phyloP scores from a whole-genome alignment of 92 coral and sea anemone genomes.

The Heliopora coerulea region DNA sequence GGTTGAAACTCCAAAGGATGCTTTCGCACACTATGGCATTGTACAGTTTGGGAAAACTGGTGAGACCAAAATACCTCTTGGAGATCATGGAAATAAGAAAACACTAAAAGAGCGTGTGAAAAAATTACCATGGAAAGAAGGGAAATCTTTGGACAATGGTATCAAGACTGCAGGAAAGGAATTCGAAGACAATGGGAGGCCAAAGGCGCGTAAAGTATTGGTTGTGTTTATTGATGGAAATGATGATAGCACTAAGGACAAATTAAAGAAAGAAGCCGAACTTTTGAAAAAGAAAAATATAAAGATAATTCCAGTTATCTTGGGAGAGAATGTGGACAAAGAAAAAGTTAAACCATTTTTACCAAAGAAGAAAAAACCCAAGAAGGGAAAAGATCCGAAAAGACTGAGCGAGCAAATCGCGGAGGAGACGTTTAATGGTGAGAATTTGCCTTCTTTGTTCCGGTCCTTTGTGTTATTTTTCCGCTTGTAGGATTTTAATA shows the following conservation, averaged over 20 bases:
- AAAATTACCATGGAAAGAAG: constrained; percentile 40
- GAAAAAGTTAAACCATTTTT: constrained; percentile 52
- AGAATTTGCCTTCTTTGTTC: not conserved
- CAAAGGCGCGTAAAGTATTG: constrained; percentile 54
- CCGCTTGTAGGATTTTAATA: no score
- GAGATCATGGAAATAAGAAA: constrained; percentile 56
- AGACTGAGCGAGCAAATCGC: constrained; percentile 63
- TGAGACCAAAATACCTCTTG: constrained; percentile 57
- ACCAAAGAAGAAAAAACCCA: constrained; percentile 64
- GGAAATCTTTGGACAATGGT: constrained; percentile 39
- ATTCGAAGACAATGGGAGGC: constrained; percentile 49
- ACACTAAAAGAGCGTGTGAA: constrained; percentile 54
- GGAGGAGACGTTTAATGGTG: constrained; percentile 71
- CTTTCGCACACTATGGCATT: constrained; percentile 69
- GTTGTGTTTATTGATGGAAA: constrained; percentile 52
- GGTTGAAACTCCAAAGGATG: constrained; percentile 52
- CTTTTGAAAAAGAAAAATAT: constrained; percentile 47
- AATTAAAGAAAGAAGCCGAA: constrained; percentile 37
- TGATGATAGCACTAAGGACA: constrained; percentile 49
- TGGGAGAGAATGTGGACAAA: constrained; percentile 51
- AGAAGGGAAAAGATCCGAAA: constrained; percentile 54
- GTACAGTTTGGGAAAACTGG: constrained; percentile 67
- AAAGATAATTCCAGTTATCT: constrained; percentile 54
- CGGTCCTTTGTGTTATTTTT: not conserved
- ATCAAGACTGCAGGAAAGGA: constrained; percentile 50